Conservation (phyloP, 2,888 invertebrate species). For the Meganola albula region DNA sequence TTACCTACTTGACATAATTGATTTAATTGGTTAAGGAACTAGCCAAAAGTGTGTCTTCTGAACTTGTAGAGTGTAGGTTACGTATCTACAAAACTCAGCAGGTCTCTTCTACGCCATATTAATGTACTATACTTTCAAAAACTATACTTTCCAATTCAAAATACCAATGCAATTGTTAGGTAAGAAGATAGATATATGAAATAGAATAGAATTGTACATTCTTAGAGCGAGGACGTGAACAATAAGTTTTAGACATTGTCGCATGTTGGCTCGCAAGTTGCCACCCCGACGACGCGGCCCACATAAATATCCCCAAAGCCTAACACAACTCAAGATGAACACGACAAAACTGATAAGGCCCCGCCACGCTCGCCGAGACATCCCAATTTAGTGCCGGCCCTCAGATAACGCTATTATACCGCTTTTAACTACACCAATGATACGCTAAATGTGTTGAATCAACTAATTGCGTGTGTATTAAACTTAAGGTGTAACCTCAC, state of each 20-base stretch:
- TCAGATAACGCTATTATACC: constrained; percentile 76
- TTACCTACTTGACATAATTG: no score
- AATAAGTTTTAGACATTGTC: constrained; percentile 63
- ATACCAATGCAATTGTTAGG: constrained; percentile 26
- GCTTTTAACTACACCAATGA: constrained; percentile 75
- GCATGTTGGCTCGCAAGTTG: constrained; percentile 56
- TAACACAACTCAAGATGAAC: constrained; percentile 77
- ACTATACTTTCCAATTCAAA: no score
- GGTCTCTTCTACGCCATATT: no score
- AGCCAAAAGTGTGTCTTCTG: no score
- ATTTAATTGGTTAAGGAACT: no score
- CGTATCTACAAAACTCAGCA: no score
- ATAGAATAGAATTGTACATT: constrained; percentile 32
- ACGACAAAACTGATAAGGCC: constrained; percentile 73
- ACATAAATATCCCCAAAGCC: constrained; percentile 73
- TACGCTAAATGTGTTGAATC: constrained; percentile 74
- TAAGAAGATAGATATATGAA: no score
- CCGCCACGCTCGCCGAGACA: constrained; percentile 66
- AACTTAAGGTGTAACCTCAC: constrained; percentile 38
- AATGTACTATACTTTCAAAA: no score
- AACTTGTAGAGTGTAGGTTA: no score
- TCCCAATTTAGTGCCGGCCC: constrained; percentile 75
- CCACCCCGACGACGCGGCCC: constrained; percentile 54
- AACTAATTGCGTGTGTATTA: constrained; percentile 56
- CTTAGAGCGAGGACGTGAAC: constrained; percentile 44